A percentile compares a stretch with the other conserved stretches of the same genome.
Evolutionary conservation across 2,797 vertebrate species (phyloP).

Genomic region (Poeciliopsis paucimaculata): DNA sequence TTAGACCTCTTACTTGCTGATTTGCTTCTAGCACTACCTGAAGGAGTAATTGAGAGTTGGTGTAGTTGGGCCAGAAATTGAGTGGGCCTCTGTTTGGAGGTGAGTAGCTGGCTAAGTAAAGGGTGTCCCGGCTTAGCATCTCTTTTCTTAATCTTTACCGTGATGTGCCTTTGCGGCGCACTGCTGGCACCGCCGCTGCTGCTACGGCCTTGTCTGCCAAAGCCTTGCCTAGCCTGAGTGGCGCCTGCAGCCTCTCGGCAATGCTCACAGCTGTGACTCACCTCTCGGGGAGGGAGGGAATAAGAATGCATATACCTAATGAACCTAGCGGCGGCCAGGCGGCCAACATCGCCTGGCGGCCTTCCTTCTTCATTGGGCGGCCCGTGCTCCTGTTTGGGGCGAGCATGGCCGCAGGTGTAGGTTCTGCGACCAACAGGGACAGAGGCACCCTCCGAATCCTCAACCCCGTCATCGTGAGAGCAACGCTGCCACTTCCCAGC

Average conservation of each 20-base stretch:
- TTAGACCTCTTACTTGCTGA: slow-evolving; percentile 50
- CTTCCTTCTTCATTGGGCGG: slow-evolving; percentile 83
- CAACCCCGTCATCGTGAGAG: slow-evolving; percentile 77
- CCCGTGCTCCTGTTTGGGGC: slow-evolving; percentile 76
- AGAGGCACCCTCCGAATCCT: slow-evolving; percentile 74
- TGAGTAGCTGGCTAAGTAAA: slow-evolving; percentile 83
- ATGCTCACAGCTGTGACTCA: slow-evolving; percentile 85
- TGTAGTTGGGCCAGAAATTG: slow-evolving; percentile 66
- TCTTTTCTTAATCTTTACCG: slow-evolving; percentile 78
- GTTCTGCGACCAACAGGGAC: slow-evolving; percentile 73
- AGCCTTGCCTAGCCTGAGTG: slow-evolving; percentile 74
- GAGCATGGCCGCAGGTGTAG: slow-evolving; percentile 76
- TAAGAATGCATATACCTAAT: slow-evolving; percentile 91
- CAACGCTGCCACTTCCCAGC: slow-evolving; percentile 85
- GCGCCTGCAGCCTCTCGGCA: slow-evolving; percentile 84
- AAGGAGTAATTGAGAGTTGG: slow-evolving; percentile 44
- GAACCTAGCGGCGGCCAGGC: slow-evolving; percentile 85
- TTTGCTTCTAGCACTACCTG: slow-evolving; percentile 53
- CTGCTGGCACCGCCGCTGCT: slow-evolving; percentile 44
- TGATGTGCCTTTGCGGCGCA: slow-evolving; percentile 69
- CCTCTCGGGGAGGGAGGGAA: slow-evolving; percentile 87
- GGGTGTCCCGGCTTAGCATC: slow-evolving; percentile 79
- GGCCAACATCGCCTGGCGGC: slow-evolving; percentile 81
- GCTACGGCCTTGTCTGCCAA: slow-evolving; percentile 71
- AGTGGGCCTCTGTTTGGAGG: slow-evolving; percentile 77